Base-by-base conservation (phyloP, 2,113 vertebrate genomes). In the Pseudopipra pipra region DNA sequence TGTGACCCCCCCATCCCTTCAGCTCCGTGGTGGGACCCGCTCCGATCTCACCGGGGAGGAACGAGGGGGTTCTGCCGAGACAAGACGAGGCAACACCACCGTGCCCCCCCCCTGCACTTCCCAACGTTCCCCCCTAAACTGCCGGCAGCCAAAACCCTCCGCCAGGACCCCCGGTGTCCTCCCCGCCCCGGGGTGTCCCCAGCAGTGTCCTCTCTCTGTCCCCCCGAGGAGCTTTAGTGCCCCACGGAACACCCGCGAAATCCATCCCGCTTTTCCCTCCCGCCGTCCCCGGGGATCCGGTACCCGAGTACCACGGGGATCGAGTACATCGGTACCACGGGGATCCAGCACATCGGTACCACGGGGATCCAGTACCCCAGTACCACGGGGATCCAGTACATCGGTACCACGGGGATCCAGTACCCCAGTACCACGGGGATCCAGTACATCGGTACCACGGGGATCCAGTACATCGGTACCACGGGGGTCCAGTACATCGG, bases 41-140 rank as follows among this genome's bases (percentile, higher is more conserved):
- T 59, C 47, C 10, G 1, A 27, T 3, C n/a, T 41, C 59, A 19
- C 13, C 9, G 4, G 28, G 27, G 8, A 58, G 2, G 17, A 28
- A 2, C 5, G 23, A 7, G 4, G 24, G 24, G 19, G 23, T 30
- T 24, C 51, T 12, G 49, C 41, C 39, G 2, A 30, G n/a, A 6
- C 67, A 12, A 6, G 7, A 6, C 1, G 24, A 7, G 14, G 6
- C 44, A n/a, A 3, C 5, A 19, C 23, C 46, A 5, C 1, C 6
- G 37, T 44, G 24, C 25, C 16, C 37, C 7, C 8, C 52, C 15
- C 37, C 9, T 20, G 30, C 39, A 0, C 54, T 22, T 5, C 18
- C 24, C 72, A 9, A 14, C 13, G 6, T 6, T 28, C 71, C n/a
- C 54, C 41, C 52, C 39, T 24, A n/a, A 56, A 33, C 49, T 21